Evolutionary conservation across 2,888 invertebrate genomes (phyloP).

Genomic region (Metallyticus violacea): DNA sequence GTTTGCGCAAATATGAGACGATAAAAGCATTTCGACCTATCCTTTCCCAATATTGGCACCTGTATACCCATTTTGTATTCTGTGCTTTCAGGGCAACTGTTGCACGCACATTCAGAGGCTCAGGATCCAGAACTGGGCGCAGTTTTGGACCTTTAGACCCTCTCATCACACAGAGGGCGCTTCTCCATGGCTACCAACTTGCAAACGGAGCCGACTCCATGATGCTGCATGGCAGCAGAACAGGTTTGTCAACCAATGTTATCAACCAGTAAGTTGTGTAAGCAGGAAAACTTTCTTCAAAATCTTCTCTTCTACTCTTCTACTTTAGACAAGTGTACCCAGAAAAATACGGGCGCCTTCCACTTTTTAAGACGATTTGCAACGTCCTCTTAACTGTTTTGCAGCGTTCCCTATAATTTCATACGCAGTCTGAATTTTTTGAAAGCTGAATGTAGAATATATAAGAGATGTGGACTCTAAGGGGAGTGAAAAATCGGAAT

Average conservation of each 20-base stretch:
- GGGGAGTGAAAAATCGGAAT: too few relatives aligned
- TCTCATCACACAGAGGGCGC: conserved; percentile 66
- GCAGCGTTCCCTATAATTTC: too few relatives aligned
- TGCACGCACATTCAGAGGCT: conserved; percentile 66
- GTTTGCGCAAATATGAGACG: too few relatives aligned
- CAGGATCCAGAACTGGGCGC: conserved; percentile 67
- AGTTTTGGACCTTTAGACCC: conserved; percentile 66
- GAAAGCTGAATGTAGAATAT: too few relatives aligned
- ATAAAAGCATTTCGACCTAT: not conserved
- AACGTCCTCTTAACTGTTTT: too few relatives aligned
- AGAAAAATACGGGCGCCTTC: too few relatives aligned
- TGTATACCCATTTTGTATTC: too few relatives aligned
- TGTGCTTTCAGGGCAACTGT: conserved; percentile 65
- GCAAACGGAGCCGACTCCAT: conserved; percentile 53
- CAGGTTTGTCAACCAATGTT: conserved; percentile 37
- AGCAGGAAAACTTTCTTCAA: not conserved
- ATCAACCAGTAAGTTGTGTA: too few relatives aligned
- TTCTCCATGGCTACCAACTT: conserved; percentile 59
- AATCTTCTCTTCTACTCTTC: not conserved
- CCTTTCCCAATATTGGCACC: not conserved
- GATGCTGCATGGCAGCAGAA: conserved; percentile 29
- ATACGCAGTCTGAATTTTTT: too few relatives aligned
- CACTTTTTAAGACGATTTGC: too few relatives aligned
- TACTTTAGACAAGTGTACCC: too few relatives aligned
- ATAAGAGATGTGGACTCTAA: too few relatives aligned